phyloP scores from a whole-genome alignment of 2,113 vertebrate genomes.

The Camarhynchus parvulus region DNA sequence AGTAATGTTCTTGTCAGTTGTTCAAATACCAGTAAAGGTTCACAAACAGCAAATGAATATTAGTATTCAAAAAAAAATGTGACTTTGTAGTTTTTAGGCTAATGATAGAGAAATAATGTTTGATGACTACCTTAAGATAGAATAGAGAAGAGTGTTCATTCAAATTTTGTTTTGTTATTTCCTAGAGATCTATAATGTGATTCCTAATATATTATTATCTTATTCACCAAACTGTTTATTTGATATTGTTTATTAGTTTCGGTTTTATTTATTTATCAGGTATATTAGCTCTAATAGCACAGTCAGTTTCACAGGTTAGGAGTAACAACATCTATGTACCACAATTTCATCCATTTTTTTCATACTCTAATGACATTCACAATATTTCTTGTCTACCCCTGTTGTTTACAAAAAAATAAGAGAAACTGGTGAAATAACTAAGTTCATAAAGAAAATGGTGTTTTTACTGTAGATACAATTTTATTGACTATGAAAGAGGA shows the following conservation, averaged over 20 bases:
- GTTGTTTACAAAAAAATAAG: background rate
- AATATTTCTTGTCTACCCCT: background rate
- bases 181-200: background rate
- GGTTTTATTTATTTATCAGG: background rate
- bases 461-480: background rate
- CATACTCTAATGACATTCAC: background rate
- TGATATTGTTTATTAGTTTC: background rate
- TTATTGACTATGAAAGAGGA: background rate
- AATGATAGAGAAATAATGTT: background rate
- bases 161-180: background rate
- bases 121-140: background rate
- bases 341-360: background rate
- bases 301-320: background rate
- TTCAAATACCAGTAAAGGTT: background rate
- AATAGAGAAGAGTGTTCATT: background rate
- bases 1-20: background rate
- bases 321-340: background rate
- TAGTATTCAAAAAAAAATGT: background rate
- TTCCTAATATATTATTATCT: background rate
- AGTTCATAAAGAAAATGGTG: background rate
- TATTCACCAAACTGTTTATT: background rate
- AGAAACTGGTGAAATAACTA: background rate
- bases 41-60: background rate
- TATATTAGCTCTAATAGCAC: fast-evolving
- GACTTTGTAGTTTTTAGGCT: background rate